A percentile compares a stretch with the other conserved stretches of the same genome.
These are phyloP conservation scores for Grus americana DNA, from an alignment of 2,113 vertebrate species.

Conservation along the genomic window DNA sequence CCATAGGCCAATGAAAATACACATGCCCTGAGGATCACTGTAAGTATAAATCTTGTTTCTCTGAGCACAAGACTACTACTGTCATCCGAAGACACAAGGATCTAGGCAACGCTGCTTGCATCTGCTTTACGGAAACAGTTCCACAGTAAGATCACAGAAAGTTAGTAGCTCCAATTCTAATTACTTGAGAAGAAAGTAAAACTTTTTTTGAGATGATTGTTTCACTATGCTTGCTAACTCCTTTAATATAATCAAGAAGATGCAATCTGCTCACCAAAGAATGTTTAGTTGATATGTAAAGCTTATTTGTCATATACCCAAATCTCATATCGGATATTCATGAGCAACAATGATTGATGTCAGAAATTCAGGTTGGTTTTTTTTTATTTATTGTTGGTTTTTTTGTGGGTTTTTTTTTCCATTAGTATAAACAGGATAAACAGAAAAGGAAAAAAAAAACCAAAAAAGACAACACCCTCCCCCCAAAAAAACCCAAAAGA, in stretches of 20 bases:
- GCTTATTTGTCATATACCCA: not conserved
- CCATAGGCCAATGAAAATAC: not conserved
- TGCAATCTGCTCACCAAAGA: not conserved
- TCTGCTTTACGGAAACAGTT: not conserved
- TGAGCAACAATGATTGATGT: not conserved
- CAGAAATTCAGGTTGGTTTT: not conserved
- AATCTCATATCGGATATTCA: not conserved
- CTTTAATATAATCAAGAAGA: not conserved
- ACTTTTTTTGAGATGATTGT: not conserved
- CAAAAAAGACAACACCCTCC: no score
- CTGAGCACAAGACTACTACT: not conserved
- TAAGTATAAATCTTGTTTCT: not conserved
- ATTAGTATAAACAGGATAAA: not conserved
- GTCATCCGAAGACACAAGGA: not conserved
- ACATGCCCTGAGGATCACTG: not conserved
- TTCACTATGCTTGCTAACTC: not conserved
- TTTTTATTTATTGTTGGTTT: not conserved
- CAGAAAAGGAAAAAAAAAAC: not conserved
- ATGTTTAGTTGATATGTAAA: not conserved
- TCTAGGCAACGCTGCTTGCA: not conserved
- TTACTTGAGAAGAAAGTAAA: fast-evolving
- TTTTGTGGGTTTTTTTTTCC: not conserved
- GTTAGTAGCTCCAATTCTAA: not conserved
- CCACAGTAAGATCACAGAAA: not conserved
- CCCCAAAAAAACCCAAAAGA: not conserved